Percentiles rank a stretch among this genome's conserved stretches.
Evolutionary conservation across 2,113 vertebrate species (phyloP).

Genomic region (Nothocercus nigrocapillus): DNA sequence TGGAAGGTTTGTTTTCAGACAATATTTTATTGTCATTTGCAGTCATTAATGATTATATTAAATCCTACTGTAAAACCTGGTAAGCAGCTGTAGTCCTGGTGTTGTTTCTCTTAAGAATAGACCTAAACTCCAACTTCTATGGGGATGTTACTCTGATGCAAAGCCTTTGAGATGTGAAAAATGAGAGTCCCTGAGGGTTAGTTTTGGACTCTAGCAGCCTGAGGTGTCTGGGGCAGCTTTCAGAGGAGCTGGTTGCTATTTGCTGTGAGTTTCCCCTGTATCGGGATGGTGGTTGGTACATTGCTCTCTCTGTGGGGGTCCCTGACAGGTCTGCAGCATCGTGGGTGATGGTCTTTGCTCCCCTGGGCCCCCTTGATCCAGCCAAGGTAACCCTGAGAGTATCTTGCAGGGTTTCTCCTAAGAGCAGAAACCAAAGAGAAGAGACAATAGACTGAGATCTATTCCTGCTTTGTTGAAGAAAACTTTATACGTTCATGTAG

Average conservation of each 20-base stretch:
- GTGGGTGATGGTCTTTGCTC: background rate
- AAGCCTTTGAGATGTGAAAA: background rate
- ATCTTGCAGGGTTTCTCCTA: background rate
- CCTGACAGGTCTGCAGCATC: background rate
- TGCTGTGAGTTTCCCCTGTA: rapidly evolving
- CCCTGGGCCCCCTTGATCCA: background rate
- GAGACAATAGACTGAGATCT: background rate
- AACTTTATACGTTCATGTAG: background rate
- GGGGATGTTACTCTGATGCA: background rate
- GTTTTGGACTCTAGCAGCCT: background rate
- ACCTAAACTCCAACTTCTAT: background rate
- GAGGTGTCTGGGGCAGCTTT: background rate
- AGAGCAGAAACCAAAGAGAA: too few species aligned
- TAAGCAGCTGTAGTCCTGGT: background rate
- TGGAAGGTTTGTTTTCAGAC: background rate
- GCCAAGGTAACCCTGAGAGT: background rate
- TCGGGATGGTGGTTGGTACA: background rate
- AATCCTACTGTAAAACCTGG: background rate
- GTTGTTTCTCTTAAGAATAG: background rate
- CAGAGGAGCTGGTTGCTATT: background rate
- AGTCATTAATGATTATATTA: background rate
- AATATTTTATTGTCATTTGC: background rate
- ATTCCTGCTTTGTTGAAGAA: background rate
- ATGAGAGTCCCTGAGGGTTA: background rate
- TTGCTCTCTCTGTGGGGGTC: background rate